A percentile compares a stretch with the other conserved stretches of the same genome.
Conservation (phyloP, 2,888 invertebrate genomes). For the Erynnis tages region DNA sequence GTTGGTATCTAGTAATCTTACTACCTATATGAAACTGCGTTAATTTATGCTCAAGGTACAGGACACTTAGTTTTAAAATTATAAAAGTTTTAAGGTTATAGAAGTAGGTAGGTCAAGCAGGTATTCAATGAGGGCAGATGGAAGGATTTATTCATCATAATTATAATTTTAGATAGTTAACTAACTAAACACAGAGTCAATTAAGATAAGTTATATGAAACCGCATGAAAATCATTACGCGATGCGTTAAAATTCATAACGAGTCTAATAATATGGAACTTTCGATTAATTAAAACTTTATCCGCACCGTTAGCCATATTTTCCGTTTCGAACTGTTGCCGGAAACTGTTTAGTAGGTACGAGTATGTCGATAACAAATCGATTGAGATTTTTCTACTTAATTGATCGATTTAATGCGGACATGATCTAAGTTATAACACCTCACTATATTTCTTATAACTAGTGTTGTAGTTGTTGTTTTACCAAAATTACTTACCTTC, state of each 20-base stretch:
- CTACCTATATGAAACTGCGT: too few species aligned
- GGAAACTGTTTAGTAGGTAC: conserved; percentile 27
- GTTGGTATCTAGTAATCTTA: too few species aligned
- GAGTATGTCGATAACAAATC: conserved; percentile 22
- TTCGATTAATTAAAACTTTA: conserved; percentile 71
- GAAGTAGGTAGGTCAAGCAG: too few species aligned
- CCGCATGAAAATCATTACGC: conserved; percentile 58
- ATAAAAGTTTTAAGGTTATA: too few species aligned
- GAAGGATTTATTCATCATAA: too few species aligned
- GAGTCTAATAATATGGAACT: conserved; percentile 57
- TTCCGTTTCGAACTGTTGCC: conserved; percentile 16
- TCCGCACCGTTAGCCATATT: conserved; percentile 31
- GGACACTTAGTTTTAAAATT: too few species aligned
- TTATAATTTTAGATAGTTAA: conserved; percentile 54
- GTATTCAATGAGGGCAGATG: too few species aligned
- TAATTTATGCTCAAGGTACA: too few species aligned
- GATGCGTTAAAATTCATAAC: conserved; percentile 73
- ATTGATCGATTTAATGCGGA: neutral
- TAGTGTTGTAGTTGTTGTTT: too few species aligned
- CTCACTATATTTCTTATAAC: neutral
- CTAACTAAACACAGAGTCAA: conserved; percentile 49
- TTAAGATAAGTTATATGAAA: conserved; percentile 71
- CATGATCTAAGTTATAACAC: neutral
- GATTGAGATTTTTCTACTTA: conserved; percentile 18
- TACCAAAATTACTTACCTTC: too few species aligned